These are phyloP conservation scores for Eupithecia subfuscata DNA, from an alignment of 2,888 invertebrate species.

Conservation along the genomic window DNA sequence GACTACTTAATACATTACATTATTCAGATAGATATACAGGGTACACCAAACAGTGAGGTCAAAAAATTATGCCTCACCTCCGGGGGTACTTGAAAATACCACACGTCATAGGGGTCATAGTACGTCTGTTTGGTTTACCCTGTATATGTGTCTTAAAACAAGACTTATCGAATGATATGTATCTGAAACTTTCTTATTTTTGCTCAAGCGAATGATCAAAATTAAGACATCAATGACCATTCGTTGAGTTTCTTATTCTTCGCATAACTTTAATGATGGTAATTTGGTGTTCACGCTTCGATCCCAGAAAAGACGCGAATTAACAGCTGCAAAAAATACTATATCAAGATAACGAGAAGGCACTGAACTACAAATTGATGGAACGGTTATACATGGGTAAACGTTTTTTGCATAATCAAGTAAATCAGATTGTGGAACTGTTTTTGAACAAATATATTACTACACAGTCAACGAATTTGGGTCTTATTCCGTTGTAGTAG, in stretches of 20 bases:
- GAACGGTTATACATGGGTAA: constrained; percentile 50
- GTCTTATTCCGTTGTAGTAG: constrained; percentile 31
- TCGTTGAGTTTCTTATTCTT: constrained; percentile 13
- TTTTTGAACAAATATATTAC: constrained; percentile 20
- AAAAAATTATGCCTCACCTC: too few species aligned
- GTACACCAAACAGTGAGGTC: too few species aligned
- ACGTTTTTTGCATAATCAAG: constrained; percentile 62
- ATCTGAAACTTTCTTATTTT: background rate
- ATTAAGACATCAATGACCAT: constrained; percentile 18
- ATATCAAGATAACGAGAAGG: constrained; percentile 45
- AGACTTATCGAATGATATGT: too few species aligned
- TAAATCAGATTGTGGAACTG: constrained; percentile 60
- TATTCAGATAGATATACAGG: too few species aligned
- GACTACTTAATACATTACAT: too few species aligned
- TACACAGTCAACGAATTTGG: constrained; percentile 22
- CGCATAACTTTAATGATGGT: constrained; percentile 15
- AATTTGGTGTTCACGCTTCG: constrained; percentile 32
- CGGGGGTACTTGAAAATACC: too few species aligned
- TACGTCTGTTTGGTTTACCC: too few species aligned
- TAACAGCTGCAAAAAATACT: constrained; percentile 32
- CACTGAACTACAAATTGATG: constrained; percentile 60
- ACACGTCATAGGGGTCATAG: too few species aligned
- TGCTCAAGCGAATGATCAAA: background rate
- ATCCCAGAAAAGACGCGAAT: constrained; percentile 20
- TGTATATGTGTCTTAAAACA: background rate